Percentiles rank a stretch among this genome's conserved stretches.
Conservation (phyloP, 1,140 invertebrate genomes). For the Drosophila lacteicornis region DNA sequence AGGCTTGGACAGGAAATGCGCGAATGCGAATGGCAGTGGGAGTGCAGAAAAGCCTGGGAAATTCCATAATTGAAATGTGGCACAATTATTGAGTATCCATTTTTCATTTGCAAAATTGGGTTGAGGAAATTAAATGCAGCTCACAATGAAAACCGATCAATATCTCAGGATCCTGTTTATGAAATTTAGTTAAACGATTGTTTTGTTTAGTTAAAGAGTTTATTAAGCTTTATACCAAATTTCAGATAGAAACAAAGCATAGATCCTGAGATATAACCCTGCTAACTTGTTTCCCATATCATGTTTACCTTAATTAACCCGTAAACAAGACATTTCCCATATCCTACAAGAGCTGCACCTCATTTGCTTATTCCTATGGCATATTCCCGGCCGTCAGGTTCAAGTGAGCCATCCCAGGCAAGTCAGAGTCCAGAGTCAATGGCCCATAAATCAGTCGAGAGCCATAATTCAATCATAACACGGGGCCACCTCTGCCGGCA, state of each 20-base stretch:
- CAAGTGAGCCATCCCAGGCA: slow-evolving; percentile 51
- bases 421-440: slow-evolving; percentile 43
- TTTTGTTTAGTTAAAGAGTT: not conserved
- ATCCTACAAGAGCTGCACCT: not conserved
- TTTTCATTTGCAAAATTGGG: not conserved
- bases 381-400: slow-evolving; percentile 3
- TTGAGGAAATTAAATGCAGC: not conserved
- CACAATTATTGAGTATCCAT: slow-evolving; percentile 16
- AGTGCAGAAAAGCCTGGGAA: slow-evolving; percentile 26
- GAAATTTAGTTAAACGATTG: not conserved
- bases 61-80: slow-evolving; percentile 30
- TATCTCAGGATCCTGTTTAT: not conserved
- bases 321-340: slow-evolving; percentile 24
- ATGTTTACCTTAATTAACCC: slow-evolving; percentile 18
- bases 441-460: slow-evolving; percentile 64
- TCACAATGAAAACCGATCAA: not conserved
- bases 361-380: slow-evolving; percentile 9
- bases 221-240: not conserved
- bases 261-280: not conserved
- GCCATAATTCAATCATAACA: slow-evolving; percentile 70
- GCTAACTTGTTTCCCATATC: not conserved
- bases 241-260: not conserved
- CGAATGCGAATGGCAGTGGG: slow-evolving; percentile 1
- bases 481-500: slow-evolving; percentile 11
- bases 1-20: slow-evolving; percentile 8